Base-by-base conservation (phyloP, 2,797 vertebrate genomes). In the Gadopsis marmoratus region DNA sequence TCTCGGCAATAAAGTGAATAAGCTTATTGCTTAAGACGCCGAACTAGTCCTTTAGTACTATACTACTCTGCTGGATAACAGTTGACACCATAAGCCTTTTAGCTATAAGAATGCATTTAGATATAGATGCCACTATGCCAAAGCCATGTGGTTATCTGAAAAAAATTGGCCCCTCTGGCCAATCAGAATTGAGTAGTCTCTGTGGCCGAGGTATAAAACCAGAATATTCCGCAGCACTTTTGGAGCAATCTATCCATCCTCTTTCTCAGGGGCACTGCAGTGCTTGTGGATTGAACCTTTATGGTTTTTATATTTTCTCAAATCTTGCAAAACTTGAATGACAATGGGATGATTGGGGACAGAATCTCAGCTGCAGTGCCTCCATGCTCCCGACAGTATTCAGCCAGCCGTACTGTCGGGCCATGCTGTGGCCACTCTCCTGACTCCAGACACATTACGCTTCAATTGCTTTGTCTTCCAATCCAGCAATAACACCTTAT, bases 301-400 rank as follows among this genome's bases (percentile, higher is more conserved):
- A 29, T 68, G 62, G 66, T 54, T 82, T 78, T 58, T 50, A 13
- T 33, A 71, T 35, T 64, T 66, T 67, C 60, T 83, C 4, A 65
- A 63, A 80, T 79, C 60, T 84, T 70, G 21, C n/a, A 16, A 74
- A 79, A 76, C 67, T 79, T 82, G 66, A 85, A 79, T 80, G 70
- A 78, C 47, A 61, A 35, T 29, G 35, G 62, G 56, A 68, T 35
- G 37, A 56, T 53, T 69, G 29, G 62, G 69, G 72, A 78, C 33
- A 47, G 71, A 61, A 17, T 74, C 35, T 55, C 53, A 66, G 58
- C 66, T 72, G 45, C 79, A 71, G 56, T 13, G 31, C 43, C 71
- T 56, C 41, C 17, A 21, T 4, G 58, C 56, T 50, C 21, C 79
- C 74, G 82, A 79, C 83, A 75, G 72, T 37, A 55, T 71, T 51